Evolutionary conservation across 2,113 vertebrate species (phyloP), one percentile per base, ranked within the genome.

Genomic region (Rousettus leschenaultii): DNA sequence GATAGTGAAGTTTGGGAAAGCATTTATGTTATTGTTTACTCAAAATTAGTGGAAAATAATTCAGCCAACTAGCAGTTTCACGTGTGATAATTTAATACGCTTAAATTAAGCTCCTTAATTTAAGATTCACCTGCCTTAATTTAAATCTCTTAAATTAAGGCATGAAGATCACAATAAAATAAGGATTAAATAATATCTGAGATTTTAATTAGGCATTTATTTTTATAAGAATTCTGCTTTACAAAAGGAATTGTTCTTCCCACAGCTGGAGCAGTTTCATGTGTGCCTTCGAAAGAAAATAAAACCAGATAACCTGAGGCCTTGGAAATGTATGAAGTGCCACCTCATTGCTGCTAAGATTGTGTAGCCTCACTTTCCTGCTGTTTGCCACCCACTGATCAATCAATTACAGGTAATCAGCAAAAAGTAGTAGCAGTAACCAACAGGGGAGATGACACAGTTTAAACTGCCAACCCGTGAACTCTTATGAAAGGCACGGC

Each of bases 351-450:
- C n/a, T 43, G 28, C 78, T 87, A 21, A 73, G 75, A 18, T 53
- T 92, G 53, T 95, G 79, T 35, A 28, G 89, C 55, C 24, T 89
- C 43, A 48, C 43, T 65, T 26, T 80, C 75, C 92, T 53, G 92
- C 94, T 94, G 74, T 71, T 92, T 16, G 87, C 75, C 94, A 80
- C 96, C 94, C 59, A 80, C 86, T 88, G 75, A 75, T 35, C 94
- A 94, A 77, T 97, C 89, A 90, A 77, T 63, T 70, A 96, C 11
- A 80, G 79, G 74, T 94, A 94, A 78, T 96, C 95, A 90, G 48
- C 66, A 48, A 71, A 89, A 40, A 73, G 7, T 3, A 24, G 26
- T 53, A 66, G 63, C 19, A 71, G 19, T 40, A 73, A 40, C 63
- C n/a, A 75, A n/a, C 21, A n/a, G 40, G 18, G 53, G 13, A 93